Evolutionary conservation across 1,140 invertebrate species (phyloP).

Genomic region (Drosophila punjabiensis): DNA sequence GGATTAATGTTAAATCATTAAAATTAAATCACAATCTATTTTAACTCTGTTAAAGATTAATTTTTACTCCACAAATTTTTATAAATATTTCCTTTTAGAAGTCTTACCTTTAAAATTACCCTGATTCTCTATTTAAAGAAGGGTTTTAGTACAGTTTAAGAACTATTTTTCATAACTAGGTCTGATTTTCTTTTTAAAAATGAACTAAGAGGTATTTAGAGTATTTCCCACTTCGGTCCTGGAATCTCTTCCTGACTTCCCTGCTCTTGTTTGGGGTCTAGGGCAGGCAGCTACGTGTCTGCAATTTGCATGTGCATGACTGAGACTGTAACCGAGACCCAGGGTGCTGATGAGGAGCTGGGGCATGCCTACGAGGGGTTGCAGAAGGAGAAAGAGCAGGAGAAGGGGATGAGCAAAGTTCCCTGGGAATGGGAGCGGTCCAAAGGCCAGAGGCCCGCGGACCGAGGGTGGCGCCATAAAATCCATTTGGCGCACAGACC

Average conservation of each 20-base stretch:
- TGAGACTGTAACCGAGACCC: constrained; percentile 48
- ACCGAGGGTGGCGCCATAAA: constrained; percentile 63
- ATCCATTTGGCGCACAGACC: constrained; percentile 74
- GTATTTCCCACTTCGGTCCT: constrained; percentile 1
- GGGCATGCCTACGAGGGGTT: not conserved
- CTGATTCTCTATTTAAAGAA: not conserved
- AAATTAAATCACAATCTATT: not conserved
- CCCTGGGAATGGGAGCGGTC: constrained; percentile 9
- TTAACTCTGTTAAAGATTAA: not conserved
- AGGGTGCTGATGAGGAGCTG: constrained; percentile 24
- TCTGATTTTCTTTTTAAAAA: not conserved
- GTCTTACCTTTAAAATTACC: not conserved
- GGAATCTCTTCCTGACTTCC: not conserved
- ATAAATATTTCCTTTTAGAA: not conserved
- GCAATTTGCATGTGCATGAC: constrained; percentile 80
- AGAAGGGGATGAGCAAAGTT: not conserved
- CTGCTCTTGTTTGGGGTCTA: constrained; percentile 41
- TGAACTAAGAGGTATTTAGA: not conserved
- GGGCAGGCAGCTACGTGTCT: constrained; percentile 75
- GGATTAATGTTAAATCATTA: not conserved
- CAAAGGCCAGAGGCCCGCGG: constrained; percentile 14
- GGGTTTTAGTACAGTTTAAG: not conserved
- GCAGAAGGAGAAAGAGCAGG: constrained; percentile 1
- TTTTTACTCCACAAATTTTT: not conserved
- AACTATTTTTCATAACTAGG: too few relatives aligned